Evolutionary conservation across 2,797 vertebrate species (phyloP).

Genomic region (Orientallactaga sibirica): DNA sequence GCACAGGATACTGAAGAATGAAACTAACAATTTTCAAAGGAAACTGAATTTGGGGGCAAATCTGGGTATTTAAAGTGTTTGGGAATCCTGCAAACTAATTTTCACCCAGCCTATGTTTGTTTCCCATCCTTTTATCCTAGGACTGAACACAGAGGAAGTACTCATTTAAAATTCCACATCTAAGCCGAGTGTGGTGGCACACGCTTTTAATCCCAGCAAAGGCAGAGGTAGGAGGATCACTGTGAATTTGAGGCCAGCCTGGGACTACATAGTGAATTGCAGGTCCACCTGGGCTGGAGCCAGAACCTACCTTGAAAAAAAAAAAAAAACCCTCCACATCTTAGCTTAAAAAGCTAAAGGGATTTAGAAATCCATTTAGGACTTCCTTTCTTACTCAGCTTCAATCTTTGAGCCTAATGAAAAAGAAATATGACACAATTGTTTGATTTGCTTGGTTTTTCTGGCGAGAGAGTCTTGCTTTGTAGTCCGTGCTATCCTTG

Average conservation of each 20-base stretch:
- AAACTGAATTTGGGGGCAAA: not conserved
- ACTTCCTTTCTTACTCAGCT: not conserved
- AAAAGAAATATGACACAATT: no score
- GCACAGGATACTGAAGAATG: not conserved
- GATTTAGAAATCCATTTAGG: not conserved
- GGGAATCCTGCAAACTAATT: not conserved
- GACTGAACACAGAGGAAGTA: not conserved
- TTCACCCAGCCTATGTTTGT: not conserved
- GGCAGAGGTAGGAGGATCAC: no score
- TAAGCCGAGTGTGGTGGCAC: not conserved
- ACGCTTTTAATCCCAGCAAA: no score
- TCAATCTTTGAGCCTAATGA: no score
- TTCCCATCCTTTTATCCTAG: not conserved
- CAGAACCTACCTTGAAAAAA: no score
- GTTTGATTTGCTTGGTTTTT: no score
- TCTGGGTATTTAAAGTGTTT: not conserved
- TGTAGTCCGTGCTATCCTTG: no score
- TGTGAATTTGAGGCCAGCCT: no score
- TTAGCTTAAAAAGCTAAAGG: conserved; percentile 3
- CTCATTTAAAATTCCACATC: not conserved
- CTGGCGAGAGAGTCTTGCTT: no score
- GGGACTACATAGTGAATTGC: no score
- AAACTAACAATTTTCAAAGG: not conserved
- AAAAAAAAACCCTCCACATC: not conserved
- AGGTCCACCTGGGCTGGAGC: no score